Percentiles rank a stretch among this genome's conserved stretches.
phyloP scores from a whole-genome alignment of 1,140 invertebrate genomes.

The Trichonephila inaurata region DNA sequence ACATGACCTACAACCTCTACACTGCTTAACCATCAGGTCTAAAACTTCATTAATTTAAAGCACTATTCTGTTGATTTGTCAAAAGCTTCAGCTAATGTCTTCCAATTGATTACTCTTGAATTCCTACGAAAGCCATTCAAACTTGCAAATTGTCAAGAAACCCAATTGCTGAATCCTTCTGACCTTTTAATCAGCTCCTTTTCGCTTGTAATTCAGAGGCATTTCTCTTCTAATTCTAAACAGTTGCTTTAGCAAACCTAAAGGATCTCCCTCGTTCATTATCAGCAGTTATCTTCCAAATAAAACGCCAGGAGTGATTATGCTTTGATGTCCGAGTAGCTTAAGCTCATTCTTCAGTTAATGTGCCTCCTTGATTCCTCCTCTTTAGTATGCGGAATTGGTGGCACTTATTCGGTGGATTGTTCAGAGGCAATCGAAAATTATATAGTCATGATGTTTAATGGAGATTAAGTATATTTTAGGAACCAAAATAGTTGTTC shows the following conservation, averaged over 20 bases:
- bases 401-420: not conserved
- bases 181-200: not conserved
- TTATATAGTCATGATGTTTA: not conserved
- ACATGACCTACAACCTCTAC: not conserved
- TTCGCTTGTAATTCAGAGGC: not conserved
- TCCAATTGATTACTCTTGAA: not conserved
- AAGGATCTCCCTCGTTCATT: not conserved
- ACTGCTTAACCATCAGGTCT: not conserved
- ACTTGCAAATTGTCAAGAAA: not conserved
- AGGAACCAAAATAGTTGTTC: not conserved
- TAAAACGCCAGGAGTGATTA: not conserved
- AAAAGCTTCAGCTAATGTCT: not conserved
- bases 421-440: not conserved
- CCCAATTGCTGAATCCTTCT: not conserved
- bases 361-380: not conserved
- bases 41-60: not conserved
- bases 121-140: not conserved
- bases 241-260: not conserved
- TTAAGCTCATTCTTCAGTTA: not conserved
- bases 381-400: not conserved
- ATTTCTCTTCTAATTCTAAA: not conserved
- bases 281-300: slow-evolving; percentile 18
- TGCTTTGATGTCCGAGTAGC: slow-evolving; percentile 32
- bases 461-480: not conserved
- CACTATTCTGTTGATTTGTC: not conserved